A percentile compares a stretch with the other conserved stretches of the same genome.
These are phyloP conservation scores for Pyrrhosoma nymphula DNA, from an alignment of 2,888 invertebrate species.

Conservation along the genomic window DNA sequence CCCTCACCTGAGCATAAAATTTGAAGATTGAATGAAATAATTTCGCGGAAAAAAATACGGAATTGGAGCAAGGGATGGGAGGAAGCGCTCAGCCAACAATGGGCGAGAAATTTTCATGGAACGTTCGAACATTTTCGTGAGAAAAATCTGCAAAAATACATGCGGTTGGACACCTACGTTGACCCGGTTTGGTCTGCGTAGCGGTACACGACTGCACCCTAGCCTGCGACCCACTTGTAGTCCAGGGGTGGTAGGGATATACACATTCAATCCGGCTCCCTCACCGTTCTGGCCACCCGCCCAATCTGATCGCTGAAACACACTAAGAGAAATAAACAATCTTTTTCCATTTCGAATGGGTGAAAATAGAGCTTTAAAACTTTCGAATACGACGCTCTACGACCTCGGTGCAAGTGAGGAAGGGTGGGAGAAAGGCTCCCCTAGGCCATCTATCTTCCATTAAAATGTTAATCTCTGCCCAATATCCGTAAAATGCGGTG, in stretches of 20 bases:
- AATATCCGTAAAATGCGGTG: neutral
- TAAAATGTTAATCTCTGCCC: constrained; percentile 1
- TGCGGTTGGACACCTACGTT: neutral
- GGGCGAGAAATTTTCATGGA: too few relatives aligned
- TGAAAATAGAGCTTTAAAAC: neutral
- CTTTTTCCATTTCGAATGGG: neutral
- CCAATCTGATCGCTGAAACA: neutral
- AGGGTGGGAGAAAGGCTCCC: neutral
- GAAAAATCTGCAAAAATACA: too few relatives aligned
- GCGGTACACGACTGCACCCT: neutral
- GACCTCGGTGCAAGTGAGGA: neutral
- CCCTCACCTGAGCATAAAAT: too few relatives aligned
- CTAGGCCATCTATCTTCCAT: neutral
- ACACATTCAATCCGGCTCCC: neutral
- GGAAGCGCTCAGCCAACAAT: too few relatives aligned
- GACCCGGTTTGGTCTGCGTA: neutral
- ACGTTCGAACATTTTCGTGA: too few relatives aligned
- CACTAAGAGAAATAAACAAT: neutral
- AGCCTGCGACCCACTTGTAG: neutral
- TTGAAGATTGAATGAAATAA: too few relatives aligned
- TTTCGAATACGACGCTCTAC: neutral
- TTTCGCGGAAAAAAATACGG: too few relatives aligned
- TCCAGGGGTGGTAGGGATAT: neutral
- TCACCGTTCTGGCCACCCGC: neutral
- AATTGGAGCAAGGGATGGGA: too few relatives aligned